Evolutionary conservation across 92 coral and sea anemone species (phyloP).

Genomic region (Palythoa caribaeorum): DNA sequence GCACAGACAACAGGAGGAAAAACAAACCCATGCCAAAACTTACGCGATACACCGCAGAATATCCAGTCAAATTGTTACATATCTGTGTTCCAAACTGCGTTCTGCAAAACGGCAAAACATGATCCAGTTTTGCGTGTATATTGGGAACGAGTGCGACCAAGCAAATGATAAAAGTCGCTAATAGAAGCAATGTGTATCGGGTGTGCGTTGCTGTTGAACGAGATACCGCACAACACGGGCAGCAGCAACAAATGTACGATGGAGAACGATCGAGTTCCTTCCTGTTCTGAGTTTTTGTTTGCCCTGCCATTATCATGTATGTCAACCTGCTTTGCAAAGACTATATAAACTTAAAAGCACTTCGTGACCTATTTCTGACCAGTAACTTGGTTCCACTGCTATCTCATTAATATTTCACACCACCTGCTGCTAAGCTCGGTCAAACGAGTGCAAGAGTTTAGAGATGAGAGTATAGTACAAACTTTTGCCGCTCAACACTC

Average conservation of each 20-base stretch:
- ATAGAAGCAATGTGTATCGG: constrained; percentile 63
- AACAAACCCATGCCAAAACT: constrained; percentile 75
- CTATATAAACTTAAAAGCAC: not conserved
- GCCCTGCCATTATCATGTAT: not conserved
- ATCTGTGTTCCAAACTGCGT: constrained; percentile 48
- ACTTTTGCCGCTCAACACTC: too few relatives aligned
- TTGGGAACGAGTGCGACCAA: constrained; percentile 63
- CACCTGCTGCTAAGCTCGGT: constrained; percentile 1
- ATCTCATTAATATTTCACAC: constrained; percentile 21
- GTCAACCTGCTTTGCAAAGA: not conserved
- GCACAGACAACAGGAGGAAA: constrained; percentile 63
- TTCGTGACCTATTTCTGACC: constrained; percentile 32
- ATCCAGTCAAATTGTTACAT: constrained; percentile 76
- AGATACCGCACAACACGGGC: constrained; percentile 7
- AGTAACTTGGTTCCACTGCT: not conserved
- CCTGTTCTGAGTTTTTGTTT: not conserved
- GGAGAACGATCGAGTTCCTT: not conserved
- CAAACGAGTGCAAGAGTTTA: too few relatives aligned
- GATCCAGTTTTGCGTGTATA: constrained; percentile 50
- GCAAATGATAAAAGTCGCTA: constrained; percentile 54
- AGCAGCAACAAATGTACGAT: constrained; percentile 24
- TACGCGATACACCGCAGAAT: constrained; percentile 79
- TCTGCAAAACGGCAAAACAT: constrained; percentile 67
- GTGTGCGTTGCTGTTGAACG: constrained; percentile 43
- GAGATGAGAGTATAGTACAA: too few relatives aligned